Percentiles rank a stretch among this genome's conserved stretches.
Evolutionary conservation across 2,888 invertebrate species (phyloP).

Genomic region (Actias luna): DNA sequence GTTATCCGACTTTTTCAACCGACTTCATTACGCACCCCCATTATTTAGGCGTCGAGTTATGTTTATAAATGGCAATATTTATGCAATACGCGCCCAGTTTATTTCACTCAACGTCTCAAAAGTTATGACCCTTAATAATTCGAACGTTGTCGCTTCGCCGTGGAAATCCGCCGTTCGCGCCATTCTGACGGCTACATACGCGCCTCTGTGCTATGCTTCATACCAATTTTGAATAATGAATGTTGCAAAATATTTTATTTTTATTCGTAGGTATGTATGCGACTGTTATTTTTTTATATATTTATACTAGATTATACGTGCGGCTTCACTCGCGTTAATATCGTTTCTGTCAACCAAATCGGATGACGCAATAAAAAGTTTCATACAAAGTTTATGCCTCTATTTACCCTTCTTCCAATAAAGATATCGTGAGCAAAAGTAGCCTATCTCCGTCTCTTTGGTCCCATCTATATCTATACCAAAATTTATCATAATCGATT

Average conservation of each 20-base stretch:
- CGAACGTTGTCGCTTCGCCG: constrained; percentile 31
- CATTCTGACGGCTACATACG: constrained; percentile 16
- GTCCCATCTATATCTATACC: too few relatives aligned
- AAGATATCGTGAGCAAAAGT: too few relatives aligned
- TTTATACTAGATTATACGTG: too few relatives aligned
- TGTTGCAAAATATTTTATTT: constrained; percentile 24
- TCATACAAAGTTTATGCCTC: too few relatives aligned
- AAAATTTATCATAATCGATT: too few relatives aligned
- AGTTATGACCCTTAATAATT: constrained; percentile 43
- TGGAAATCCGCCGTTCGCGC: constrained; percentile 31
- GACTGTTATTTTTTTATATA: too few relatives aligned
- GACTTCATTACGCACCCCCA: constrained; percentile 18
- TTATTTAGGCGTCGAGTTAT: constrained; percentile 22
- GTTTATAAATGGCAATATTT: constrained; percentile 30
- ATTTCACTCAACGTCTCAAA: constrained; percentile 30
- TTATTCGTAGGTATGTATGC: neutral
- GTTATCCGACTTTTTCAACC: constrained; percentile 13
- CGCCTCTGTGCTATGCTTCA: constrained; percentile 8
- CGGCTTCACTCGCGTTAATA: too few relatives aligned
- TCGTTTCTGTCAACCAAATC: too few relatives aligned
- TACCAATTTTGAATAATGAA: constrained; percentile 43
- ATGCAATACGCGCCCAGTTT: constrained; percentile 26
- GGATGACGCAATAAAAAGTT: too few relatives aligned
- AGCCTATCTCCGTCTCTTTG: too few relatives aligned
- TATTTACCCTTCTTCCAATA: too few relatives aligned